Conservation (phyloP, 2,888 invertebrate species). For the Elegia similella region DNA sequence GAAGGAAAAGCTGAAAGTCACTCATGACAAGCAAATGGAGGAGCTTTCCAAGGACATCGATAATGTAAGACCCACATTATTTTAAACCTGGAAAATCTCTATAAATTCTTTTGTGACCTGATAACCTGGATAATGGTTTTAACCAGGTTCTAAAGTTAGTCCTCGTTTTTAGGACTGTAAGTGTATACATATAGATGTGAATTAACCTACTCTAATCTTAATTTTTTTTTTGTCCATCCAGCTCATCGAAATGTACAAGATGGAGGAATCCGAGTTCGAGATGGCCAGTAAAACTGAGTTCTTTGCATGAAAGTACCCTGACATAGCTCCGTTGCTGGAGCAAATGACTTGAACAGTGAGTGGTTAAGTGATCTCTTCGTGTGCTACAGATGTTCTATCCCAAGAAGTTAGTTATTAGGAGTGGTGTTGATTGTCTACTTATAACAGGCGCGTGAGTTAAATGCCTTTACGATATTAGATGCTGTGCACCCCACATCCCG, state of each 20-base stretch:
- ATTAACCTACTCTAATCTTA: too few relatives aligned
- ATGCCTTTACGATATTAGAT: too few relatives aligned
- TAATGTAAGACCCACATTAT: slow-evolving; percentile 80
- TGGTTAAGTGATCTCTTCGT: slow-evolving; percentile 56
- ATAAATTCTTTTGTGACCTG: too few relatives aligned
- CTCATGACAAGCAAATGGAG: slow-evolving; percentile 95
- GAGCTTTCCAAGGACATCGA: slow-evolving; percentile 94
- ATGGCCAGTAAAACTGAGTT: slow-evolving; percentile 94
- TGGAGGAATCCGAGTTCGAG: slow-evolving; percentile 95
- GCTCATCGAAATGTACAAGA: slow-evolving; percentile 96
- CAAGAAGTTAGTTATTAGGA: neutral
- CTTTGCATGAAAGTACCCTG: slow-evolving; percentile 88
- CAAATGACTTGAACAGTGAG: slow-evolving; percentile 60
- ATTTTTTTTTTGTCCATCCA: slow-evolving; percentile 45
- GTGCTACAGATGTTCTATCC: slow-evolving; percentile 7
- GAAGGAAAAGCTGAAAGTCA: slow-evolving; percentile 94
- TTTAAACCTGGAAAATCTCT: too few relatives aligned
- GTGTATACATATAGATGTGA: too few relatives aligned
- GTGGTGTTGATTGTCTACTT: too few relatives aligned
- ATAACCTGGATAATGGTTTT: too few relatives aligned
- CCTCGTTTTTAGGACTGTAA: too few relatives aligned
- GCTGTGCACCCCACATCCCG: too few relatives aligned
- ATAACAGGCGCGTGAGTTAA: too few relatives aligned
- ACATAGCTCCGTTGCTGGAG: slow-evolving; percentile 68
- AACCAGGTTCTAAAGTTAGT: too few relatives aligned